phyloP scores from a whole-genome alignment of 2,113 vertebrate genomes.

The Nerophis lumbriciformis region DNA sequence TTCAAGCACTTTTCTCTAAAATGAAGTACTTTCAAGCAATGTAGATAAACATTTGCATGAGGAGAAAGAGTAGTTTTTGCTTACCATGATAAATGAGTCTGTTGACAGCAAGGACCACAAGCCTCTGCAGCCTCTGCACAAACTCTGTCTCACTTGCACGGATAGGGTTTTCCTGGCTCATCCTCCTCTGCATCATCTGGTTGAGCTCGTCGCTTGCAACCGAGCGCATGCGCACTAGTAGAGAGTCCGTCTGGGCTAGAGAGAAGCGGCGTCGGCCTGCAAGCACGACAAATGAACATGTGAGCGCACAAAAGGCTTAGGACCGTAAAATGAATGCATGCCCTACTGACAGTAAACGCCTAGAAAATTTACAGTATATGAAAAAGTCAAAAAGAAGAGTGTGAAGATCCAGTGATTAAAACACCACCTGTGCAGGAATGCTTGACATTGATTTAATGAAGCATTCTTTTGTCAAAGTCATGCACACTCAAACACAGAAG shows the following conservation, averaged over 20 bases:
- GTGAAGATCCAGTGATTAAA: conserved; percentile 28
- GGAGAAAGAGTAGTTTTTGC: background rate
- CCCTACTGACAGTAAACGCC: conserved; percentile 12
- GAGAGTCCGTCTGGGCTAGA: conserved; percentile 82
- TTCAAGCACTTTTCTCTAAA: no score
- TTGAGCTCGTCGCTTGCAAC: conserved; percentile 90
- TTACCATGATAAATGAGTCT: conserved; percentile 89
- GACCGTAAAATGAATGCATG: background rate
- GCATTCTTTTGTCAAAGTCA: conserved; percentile 30
- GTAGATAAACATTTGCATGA: no score
- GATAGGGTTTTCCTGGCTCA: conserved; percentile 91
- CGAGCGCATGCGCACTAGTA: conserved; percentile 87
- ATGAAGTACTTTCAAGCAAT: no score
- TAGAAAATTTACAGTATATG: background rate
- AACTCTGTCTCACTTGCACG: conserved; percentile 86
- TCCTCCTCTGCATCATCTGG: conserved; percentile 89
- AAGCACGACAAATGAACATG: background rate
- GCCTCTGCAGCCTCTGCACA: conserved; percentile 86
- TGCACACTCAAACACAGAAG: conserved; percentile 26
- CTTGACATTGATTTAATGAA: conserved; percentile 27
- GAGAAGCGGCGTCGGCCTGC: conserved; percentile 81
- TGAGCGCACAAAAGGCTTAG: background rate
- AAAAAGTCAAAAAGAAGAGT: conserved; percentile 14
- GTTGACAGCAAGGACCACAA: conserved; percentile 87
- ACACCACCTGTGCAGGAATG: conserved; percentile 33